Base-by-base conservation (phyloP, 2,888 invertebrate species). In the Tribolium freemani region DNA sequence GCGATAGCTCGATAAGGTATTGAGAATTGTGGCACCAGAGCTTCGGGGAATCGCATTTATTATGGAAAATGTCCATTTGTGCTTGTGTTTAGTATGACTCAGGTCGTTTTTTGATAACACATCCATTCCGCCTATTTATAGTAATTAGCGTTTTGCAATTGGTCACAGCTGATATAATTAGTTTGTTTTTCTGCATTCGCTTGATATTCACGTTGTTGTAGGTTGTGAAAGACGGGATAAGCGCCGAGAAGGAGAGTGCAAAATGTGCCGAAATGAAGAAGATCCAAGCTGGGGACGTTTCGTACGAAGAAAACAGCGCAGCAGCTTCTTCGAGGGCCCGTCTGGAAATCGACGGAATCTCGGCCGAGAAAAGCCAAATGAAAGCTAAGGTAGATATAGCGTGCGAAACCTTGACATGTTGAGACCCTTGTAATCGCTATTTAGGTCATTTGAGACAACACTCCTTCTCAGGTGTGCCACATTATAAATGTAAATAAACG, bases 301-400 rank as follows among this genome's bases (percentile, higher is more conserved):
- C 93, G 72, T 95, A 94, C 85, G 93, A 94, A 81, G 94, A 94
- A 86, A 92, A 92, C 76, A 92, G 91, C 81, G 92, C 94, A 48
- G 93, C 94, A 46, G 92, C 93, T 26, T 94, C 95, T 10, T 90
- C 93, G 75, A 91, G 93, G 78, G 93, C 95, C 76, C 89, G 94
- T 77, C 87, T 96, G 75, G 95, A 96, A 86, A 89, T 95, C 73
- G 95, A 96, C 83, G 96, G 96, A 51, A 90, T 96, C 73, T 93
- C 93, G 20, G 93, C 96, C 0, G 95, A 96, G 87, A 94, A 96
- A 86, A 93, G 94, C 83, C 92, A 94, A 76, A 92, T 96, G 71
- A 90, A 93, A 77, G 91, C 93, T 78, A 93, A 95, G 91, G 95
- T 95, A 86, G 11, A 16, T 16, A 16, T 16, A 5, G 13, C 57